phyloP scores from a whole-genome alignment of 2,797 vertebrate species.

The Tragopan temminckii region DNA sequence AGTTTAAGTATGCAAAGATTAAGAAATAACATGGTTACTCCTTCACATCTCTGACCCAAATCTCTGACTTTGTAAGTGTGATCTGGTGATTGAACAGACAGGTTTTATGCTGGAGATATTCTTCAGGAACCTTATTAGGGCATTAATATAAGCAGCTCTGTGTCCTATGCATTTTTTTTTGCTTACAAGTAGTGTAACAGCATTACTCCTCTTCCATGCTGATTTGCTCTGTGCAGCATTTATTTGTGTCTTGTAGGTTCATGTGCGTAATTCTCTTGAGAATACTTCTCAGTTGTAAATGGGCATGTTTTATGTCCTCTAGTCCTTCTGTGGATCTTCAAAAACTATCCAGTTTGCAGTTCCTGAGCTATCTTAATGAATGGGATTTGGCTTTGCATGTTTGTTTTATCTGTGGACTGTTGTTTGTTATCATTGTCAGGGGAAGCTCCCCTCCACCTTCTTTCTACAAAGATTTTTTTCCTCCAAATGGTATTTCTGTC shows the following conservation, averaged over 20 bases:
- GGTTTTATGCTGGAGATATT: background rate
- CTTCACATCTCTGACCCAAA: constrained; percentile 4
- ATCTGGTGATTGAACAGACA: background rate
- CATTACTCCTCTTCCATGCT: background rate
- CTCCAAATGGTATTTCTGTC: background rate
- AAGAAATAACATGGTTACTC: background rate
- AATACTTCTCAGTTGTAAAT: constrained; percentile 16
- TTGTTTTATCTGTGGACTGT: constrained; percentile 16
- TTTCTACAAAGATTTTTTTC: background rate
- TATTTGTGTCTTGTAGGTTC: background rate
- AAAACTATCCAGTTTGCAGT: constrained; percentile 33
- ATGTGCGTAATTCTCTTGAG: background rate
- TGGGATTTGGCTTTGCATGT: constrained; percentile 1
- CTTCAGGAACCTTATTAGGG: background rate
- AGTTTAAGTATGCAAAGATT: background rate
- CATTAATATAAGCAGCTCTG: background rate
- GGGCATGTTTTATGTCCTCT: constrained; percentile 3
- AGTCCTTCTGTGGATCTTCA: constrained; percentile 8
- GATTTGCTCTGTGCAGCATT: background rate
- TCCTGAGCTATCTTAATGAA: background rate
- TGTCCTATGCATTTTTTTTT: background rate
- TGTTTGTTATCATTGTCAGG: constrained; percentile 15
- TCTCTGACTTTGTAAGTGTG: background rate
- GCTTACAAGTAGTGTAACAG: background rate
- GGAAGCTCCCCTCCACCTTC: background rate